phyloP scores from a whole-genome alignment of 2,113 vertebrate genomes.

The Vanacampus margaritifer region DNA sequence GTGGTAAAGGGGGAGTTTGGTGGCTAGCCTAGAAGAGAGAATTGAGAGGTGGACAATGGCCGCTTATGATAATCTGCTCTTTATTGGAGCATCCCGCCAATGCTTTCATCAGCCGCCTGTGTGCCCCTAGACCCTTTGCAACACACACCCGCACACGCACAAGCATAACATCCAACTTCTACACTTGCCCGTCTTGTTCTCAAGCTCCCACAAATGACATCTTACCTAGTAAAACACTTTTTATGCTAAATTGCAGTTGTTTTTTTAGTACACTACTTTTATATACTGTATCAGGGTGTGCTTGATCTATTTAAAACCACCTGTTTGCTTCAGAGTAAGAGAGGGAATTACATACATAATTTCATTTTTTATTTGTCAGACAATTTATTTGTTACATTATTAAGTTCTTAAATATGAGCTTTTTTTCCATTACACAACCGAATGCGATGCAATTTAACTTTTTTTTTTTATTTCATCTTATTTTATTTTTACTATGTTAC shows the following conservation, averaged over 20 bases:
- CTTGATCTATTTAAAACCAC: slow-evolving; percentile 10
- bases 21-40: slow-evolving; percentile 48
- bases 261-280: too few species aligned
- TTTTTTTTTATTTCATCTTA: too few species aligned
- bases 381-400: too few species aligned
- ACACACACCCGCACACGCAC: slow-evolving; percentile 48
- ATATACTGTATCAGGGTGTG: too few species aligned
- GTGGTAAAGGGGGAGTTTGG: slow-evolving; percentile 29
- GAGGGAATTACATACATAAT: too few species aligned
- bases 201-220: background rate
- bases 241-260: background rate
- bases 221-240: background rate
- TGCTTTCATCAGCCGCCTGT: slow-evolving; percentile 70
- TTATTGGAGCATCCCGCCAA: slow-evolving; percentile 84
- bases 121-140: slow-evolving; percentile 60
- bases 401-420: too few species aligned
- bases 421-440: too few species aligned
- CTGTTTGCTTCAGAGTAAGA: background rate
- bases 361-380: too few species aligned
- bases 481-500: too few species aligned
- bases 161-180: slow-evolving; percentile 7
- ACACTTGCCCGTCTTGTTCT: slow-evolving; percentile 3
- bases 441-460: too few species aligned
- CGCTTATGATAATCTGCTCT: slow-evolving; percentile 87
- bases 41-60: slow-evolving; percentile 66